Conservation (phyloP, 1,140 invertebrate species). For the Apis laboriosa region DNA sequence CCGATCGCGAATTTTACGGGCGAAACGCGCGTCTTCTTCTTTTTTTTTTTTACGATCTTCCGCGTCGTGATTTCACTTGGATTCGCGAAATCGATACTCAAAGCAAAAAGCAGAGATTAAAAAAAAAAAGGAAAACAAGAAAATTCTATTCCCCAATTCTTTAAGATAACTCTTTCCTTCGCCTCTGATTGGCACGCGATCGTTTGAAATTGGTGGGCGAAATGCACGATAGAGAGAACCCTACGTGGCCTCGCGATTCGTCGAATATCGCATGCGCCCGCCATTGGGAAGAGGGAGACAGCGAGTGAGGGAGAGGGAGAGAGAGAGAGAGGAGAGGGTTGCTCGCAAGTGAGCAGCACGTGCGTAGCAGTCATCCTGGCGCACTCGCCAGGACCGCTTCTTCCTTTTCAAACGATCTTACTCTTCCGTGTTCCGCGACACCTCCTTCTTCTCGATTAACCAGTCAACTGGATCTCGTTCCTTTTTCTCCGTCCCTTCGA, state of each 20-base stretch:
- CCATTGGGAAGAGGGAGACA: constrained; percentile 44
- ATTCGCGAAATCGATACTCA: neutral
- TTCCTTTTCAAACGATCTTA: constrained; percentile 48
- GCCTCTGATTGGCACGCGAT: constrained; percentile 19
- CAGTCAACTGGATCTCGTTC: neutral
- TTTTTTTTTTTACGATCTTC: neutral
- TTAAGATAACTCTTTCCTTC: neutral
- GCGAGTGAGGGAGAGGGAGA: constrained; percentile 11
- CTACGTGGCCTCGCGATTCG: constrained; percentile 52
- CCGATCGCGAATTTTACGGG: constrained; percentile 10
- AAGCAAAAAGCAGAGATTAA: neutral
- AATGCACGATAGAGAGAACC: constrained; percentile 13
- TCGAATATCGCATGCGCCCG: constrained; percentile 67
- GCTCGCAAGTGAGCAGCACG: constrained; percentile 66
- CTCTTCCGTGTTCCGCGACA: no score
- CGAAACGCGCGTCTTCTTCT: neutral
- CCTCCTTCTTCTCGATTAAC: no score
- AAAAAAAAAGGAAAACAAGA: neutral
- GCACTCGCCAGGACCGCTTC: constrained; percentile 66
- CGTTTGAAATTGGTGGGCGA: neutral
- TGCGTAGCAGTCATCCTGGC: constrained; percentile 72
- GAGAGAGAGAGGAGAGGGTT: constrained; percentile 58
- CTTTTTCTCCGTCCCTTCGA: neutral
- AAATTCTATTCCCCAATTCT: no score
- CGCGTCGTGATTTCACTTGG: neutral